A percentile compares a stretch with the other conserved stretches of the same genome.
phyloP scores from a whole-genome alignment of 2,113 vertebrate species.

The Rhinoderma darwinii region DNA sequence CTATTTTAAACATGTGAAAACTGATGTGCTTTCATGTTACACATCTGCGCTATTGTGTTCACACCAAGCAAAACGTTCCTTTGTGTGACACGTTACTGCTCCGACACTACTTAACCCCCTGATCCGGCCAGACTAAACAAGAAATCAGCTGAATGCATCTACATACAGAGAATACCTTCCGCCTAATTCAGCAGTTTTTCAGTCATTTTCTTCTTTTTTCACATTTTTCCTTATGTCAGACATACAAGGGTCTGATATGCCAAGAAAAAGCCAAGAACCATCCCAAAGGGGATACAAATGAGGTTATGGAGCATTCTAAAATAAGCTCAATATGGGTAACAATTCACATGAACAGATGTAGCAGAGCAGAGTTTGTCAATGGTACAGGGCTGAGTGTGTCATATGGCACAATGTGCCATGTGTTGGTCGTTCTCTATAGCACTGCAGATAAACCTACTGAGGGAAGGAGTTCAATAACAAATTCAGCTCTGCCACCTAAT shows the following conservation, averaged over 20 bases:
- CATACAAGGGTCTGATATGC: background rate
- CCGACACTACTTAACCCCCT: constrained; percentile 29
- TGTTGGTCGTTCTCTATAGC: background rate
- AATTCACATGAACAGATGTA: background rate
- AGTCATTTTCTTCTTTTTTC: background rate
- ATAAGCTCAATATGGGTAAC: background rate
- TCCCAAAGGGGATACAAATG: background rate
- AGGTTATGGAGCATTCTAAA: background rate
- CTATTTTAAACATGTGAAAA: constrained; percentile 18
- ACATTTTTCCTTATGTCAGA: constrained; percentile 2
- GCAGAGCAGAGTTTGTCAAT: background rate
- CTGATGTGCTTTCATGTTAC: constrained; percentile 11
- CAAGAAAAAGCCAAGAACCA: background rate
- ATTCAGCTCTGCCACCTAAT: too few relatives aligned
- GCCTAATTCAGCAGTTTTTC: background rate
- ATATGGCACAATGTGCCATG: background rate
- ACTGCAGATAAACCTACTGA: too few relatives aligned
- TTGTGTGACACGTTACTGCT: background rate
- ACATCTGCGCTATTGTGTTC: constrained; percentile 31
- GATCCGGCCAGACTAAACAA: constrained; percentile 15
- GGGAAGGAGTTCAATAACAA: too few relatives aligned
- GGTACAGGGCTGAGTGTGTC: background rate
- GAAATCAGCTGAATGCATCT: background rate
- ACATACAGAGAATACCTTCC: background rate
- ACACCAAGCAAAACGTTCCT: constrained; percentile 3